Percentiles rank a stretch among this genome's conserved stretches.
Conservation (phyloP, 1,140 invertebrate species). For the Drosophila mojavensis region DNA sequence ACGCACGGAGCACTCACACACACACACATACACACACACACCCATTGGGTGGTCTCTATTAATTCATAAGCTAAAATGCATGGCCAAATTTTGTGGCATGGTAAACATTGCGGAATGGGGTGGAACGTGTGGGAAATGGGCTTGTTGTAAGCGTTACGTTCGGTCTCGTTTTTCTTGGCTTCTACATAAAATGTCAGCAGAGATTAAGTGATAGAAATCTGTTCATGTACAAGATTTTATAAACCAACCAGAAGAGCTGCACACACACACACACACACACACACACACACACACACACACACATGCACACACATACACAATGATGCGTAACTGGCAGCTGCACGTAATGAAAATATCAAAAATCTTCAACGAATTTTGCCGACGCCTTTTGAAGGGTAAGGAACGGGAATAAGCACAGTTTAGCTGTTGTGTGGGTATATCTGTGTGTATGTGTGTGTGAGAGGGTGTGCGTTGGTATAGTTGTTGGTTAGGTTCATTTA, state of each 20-base stretch:
- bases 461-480: conserved; percentile 3
- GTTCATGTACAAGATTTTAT: conserved; percentile 71
- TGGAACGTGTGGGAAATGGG: conserved; percentile 8
- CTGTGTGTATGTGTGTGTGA: conserved; percentile 14
- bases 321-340: conserved; percentile 67
- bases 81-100: no score
- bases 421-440: conserved; percentile 48
- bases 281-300: conserved; percentile 18
- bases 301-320: conserved; percentile 25
- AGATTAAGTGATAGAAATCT: conserved; percentile 72
- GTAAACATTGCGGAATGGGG: background rate
- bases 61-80: conserved; percentile 20
- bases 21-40: background rate
- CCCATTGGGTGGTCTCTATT: conserved; percentile 9
- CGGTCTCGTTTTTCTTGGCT: conserved; percentile 20
- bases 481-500: conserved; percentile 62
- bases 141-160: conserved; percentile 12
- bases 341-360: conserved; percentile 82
- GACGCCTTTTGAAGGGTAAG: conserved; percentile 41
- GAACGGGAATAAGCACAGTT: conserved; percentile 37
- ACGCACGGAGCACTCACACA: conserved; percentile 1
- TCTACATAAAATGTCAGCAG: conserved; percentile 71
- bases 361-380: conserved; percentile 75
- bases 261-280: conserved; percentile 14
- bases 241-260: conserved; percentile 28